phyloP scores from a whole-genome alignment of 2,797 vertebrate species.

The Onychomys leucogaster region DNA sequence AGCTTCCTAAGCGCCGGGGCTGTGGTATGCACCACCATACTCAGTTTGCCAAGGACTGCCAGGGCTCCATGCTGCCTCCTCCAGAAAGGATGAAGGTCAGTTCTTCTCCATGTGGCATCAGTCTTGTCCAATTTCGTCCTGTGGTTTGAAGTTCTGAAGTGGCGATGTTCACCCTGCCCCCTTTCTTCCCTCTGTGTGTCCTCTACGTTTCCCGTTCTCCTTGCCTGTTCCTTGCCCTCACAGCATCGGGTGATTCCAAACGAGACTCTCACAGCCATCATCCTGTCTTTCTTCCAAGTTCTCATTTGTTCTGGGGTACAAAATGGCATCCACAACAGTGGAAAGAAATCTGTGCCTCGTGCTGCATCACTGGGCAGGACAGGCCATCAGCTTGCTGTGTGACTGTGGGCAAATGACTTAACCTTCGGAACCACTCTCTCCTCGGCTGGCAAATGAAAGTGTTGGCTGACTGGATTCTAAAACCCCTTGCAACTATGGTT shows the following conservation, averaged over 20 bases:
- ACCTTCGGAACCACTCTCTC: conserved; percentile 37
- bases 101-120: background rate
- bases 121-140: background rate
- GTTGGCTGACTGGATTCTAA: background rate
- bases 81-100: background rate
- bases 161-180: background rate
- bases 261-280: background rate
- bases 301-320: background rate
- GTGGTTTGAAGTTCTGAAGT: background rate
- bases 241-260: background rate
- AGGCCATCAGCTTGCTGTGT: background rate
- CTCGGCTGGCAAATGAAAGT: background rate
- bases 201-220: background rate
- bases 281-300: background rate
- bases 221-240: background rate
- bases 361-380: background rate
- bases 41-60: background rate
- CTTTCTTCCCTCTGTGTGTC: background rate
- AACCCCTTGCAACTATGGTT: conserved; percentile 18
- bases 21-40: background rate
- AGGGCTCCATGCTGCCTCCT: background rate
- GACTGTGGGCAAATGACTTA: conserved; percentile 28
- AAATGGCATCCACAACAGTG: background rate
- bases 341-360: background rate
- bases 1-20: background rate